Base-by-base conservation (phyloP, 2,113 vertebrate genomes). In the Chionomys nivalis region DNA sequence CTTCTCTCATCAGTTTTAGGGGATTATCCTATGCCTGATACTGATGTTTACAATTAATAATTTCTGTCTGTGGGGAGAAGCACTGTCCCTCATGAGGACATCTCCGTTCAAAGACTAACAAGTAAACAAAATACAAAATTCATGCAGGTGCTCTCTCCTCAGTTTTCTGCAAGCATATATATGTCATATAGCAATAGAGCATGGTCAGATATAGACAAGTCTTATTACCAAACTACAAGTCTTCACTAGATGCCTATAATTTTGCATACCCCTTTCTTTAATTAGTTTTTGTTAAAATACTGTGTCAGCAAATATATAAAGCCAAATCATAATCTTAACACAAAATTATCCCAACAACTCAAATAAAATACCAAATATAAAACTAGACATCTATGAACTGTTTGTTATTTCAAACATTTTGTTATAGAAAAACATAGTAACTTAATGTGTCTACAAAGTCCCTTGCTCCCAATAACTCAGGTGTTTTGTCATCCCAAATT, bases 1-100 rank as follows among this genome's bases (percentile, higher is more conserved):
- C n/a, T 9, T 1, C n/a, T 39, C 3, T 3, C 8, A 23, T 11
- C 1, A 42, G 24, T 9, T 4, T 3, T 11, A 73, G 3, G 28
- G 10, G 11, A 4, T 39, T 42, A 1, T 23, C 19, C 3, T 42
- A 9, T 73, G 9, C 3, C 19, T 11, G 21, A n/a, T 3, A 24
- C 21, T 5, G 72, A 73, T 19, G 10, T 73, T 21, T 73, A 72
- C 7, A 72, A n/a, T 23, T 39, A 39, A 39, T 73, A 73, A 73
- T 19, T 73, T 8, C 8, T 39, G 14, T 39, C n/a, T 24, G 10
- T 39, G 2, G 39, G 39, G 4, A 12, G 23, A 23, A 26, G 10
- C 9, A 14, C 24, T 47, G 11, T 47, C 2, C 13, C 26, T 6
- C 13, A 10, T 75, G 10, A 44, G 26, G n/a, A 23, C 0, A 14